phyloP scores from a whole-genome alignment of 2,888 invertebrate species.

The Xestia xanthographa region DNA sequence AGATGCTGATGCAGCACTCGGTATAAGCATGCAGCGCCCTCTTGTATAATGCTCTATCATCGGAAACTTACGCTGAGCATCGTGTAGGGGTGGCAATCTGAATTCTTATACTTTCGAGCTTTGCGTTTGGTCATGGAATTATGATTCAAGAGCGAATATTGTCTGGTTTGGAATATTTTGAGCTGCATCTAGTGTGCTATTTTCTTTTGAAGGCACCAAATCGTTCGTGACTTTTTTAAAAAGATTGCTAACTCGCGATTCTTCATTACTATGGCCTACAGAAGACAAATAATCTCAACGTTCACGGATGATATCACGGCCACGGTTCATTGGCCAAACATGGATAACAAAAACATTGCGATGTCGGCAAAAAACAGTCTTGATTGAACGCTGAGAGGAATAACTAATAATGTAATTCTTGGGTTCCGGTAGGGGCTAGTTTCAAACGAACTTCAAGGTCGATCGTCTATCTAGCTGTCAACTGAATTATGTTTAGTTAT shows the following conservation, averaged over 20 bases:
- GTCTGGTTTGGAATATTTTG: not conserved
- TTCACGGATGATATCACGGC: slow-evolving; percentile 63
- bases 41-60: slow-evolving; percentile 52
- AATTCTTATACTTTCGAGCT: slow-evolving; percentile 13
- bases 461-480: slow-evolving; percentile 27
- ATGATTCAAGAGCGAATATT: slow-evolving; percentile 6
- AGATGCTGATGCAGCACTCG: slow-evolving; percentile 70
- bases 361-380: slow-evolving; percentile 58
- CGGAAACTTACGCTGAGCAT: slow-evolving; percentile 34
- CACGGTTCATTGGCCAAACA: slow-evolving; percentile 70
- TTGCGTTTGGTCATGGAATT: slow-evolving; percentile 17
- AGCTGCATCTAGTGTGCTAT: not conserved
- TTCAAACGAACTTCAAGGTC: slow-evolving; percentile 62
- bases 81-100: slow-evolving; percentile 25
- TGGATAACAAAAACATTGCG: slow-evolving; percentile 61
- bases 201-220: not conserved
- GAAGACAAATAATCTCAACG: slow-evolving; percentile 44
- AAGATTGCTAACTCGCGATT: not conserved
- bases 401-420: slow-evolving; percentile 29
- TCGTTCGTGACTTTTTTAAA: not conserved
- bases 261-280: slow-evolving; percentile 23
- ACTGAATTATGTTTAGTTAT: slow-evolving; percentile 29
- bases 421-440: slow-evolving; percentile 52
- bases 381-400: slow-evolving; percentile 51
- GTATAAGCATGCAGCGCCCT: slow-evolving; percentile 49